Evolutionary conservation across 2,888 invertebrate genomes (phyloP).

Genomic region (Cantharis nigra): DNA sequence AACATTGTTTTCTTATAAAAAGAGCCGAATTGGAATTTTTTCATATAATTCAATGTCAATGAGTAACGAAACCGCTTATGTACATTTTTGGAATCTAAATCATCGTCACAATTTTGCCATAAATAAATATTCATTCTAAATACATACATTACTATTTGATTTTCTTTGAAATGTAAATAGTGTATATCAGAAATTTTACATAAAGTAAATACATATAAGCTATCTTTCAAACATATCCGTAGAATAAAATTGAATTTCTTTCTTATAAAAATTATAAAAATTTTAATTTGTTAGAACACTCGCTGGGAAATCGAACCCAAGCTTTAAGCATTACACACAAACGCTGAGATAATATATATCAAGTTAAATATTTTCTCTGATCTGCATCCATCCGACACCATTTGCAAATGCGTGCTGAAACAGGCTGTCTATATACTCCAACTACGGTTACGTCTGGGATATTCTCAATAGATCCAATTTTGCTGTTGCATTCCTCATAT

Average conservation of each 20-base stretch:
- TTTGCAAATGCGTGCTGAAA: background rate
- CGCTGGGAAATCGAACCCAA: background rate
- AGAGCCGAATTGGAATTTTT: background rate
- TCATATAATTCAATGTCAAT: background rate
- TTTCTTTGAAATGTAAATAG: background rate
- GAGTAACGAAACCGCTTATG: background rate
- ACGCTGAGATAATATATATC: background rate
- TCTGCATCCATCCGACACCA: background rate
- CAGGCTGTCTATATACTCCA: background rate
- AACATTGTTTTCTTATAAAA: background rate
- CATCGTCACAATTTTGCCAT: background rate
- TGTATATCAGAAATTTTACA: background rate
- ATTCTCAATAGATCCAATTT: background rate
- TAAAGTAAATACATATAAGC: background rate
- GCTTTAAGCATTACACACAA: no score
- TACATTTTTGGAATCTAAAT: background rate
- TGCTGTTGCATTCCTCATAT: background rate
- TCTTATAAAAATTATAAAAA: background rate
- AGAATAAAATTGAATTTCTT: background rate
- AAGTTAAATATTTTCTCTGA: background rate
- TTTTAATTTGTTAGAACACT: background rate
- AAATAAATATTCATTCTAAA: background rate
- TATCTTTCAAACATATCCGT: background rate
- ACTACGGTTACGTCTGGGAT: background rate
- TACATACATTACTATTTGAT: background rate